Evolutionary conservation across 2,888 invertebrate genomes (phyloP).

Genomic region (Acronicta aceris): DNA sequence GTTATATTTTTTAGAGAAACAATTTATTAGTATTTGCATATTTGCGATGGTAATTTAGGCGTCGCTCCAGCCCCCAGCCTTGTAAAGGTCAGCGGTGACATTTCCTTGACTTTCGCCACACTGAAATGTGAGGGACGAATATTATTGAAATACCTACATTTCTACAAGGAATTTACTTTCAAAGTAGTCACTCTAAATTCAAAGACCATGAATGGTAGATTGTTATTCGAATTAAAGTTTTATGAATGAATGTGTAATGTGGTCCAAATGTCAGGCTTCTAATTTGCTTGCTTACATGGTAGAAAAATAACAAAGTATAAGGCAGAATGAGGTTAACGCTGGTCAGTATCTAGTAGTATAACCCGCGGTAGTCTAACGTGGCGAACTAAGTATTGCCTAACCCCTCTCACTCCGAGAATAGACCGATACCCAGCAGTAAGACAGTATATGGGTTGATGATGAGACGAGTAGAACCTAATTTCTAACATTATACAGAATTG

Average conservation of each 20-base stretch:
- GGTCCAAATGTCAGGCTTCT: constrained; percentile 1
- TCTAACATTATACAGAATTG: too few species aligned
- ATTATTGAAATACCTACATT: constrained; percentile 60
- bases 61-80: constrained; percentile 48
- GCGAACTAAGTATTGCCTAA: too few species aligned
- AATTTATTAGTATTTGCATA: constrained; percentile 76
- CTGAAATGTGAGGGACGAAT: constrained; percentile 64
- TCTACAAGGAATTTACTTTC: constrained; percentile 34
- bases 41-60: constrained; percentile 64
- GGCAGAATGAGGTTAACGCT: too few species aligned
- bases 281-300: not conserved
- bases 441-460: too few species aligned
- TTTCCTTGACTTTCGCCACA: constrained; percentile 75
- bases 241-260: constrained; percentile 19
- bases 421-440: too few species aligned
- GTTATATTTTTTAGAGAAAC: constrained; percentile 58
- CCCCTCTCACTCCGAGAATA: too few species aligned
- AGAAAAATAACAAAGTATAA: too few species aligned
- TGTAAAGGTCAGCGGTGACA: constrained; percentile 68
- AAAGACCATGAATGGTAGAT: constrained; percentile 43
- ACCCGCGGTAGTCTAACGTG: too few species aligned
- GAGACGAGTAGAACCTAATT: too few species aligned
- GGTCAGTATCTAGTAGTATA: too few species aligned
- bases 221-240: constrained; percentile 31
- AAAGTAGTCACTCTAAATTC: constrained; percentile 50